Conservation (phyloP, 2,888 invertebrate genomes). For the Apodemia mormo region DNA sequence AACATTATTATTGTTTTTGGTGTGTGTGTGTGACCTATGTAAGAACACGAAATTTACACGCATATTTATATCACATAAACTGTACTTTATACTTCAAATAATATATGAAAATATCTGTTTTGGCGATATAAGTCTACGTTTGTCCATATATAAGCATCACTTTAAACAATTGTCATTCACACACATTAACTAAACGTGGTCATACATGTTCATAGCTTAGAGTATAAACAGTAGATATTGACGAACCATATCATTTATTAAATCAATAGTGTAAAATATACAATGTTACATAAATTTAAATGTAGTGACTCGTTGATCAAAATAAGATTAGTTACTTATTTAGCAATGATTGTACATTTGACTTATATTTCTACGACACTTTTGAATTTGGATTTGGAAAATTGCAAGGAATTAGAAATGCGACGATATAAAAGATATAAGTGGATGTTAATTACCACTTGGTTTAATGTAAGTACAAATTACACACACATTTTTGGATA, state of each 20-base stretch:
- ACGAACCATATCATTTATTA: too few species aligned
- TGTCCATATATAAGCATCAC: neutral
- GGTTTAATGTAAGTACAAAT: constrained; percentile 67
- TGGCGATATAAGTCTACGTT: neutral
- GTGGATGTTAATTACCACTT: constrained; percentile 66
- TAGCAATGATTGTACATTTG: constrained; percentile 48
- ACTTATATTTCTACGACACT: constrained; percentile 46
- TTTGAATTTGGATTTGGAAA: constrained; percentile 56
- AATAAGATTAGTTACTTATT: constrained; percentile 55
- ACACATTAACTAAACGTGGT: neutral
- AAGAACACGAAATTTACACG: too few species aligned
- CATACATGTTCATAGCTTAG: neutral
- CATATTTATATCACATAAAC: too few species aligned
- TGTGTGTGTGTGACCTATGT: too few species aligned
- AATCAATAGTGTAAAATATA: too few species aligned
- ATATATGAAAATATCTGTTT: too few species aligned
- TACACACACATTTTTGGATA: too few species aligned
- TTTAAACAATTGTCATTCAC: neutral
- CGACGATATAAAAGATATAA: constrained; percentile 52
- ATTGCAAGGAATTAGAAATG: constrained; percentile 51
- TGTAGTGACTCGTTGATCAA: constrained; percentile 45
- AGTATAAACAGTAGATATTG: neutral
- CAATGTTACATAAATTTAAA: constrained; percentile 19
- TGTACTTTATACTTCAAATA: neutral
- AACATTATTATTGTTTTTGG: too few species aligned